Percentiles rank a stretch among this genome's conserved stretches.
Conservation (phyloP, 2,797 vertebrate species). For the Lycodopsis pacificus region DNA sequence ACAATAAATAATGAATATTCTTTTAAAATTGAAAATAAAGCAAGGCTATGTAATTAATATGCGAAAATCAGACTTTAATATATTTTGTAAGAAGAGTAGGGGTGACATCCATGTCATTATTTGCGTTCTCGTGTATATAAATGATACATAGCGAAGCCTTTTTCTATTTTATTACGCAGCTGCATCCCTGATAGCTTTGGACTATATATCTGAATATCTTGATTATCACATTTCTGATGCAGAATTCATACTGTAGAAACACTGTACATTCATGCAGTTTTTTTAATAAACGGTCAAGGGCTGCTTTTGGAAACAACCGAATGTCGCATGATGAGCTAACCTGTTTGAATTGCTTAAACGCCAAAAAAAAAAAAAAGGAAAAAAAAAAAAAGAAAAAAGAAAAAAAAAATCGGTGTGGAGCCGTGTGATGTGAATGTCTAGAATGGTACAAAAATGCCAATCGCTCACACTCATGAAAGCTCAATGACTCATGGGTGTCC, state of each 20-base stretch:
- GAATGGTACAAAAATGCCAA: constrained; percentile 42
- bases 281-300: constrained; percentile 55
- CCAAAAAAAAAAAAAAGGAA: constrained; percentile 28
- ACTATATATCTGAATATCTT: constrained; percentile 63
- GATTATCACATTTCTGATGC: constrained; percentile 76
- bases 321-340: constrained; percentile 12
- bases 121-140: constrained; percentile 57
- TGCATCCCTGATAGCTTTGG: constrained; percentile 80
- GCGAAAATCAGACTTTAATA: constrained; percentile 69
- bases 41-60: constrained; percentile 61
- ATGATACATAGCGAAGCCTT: constrained; percentile 57
- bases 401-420: neutral
- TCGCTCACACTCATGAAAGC: constrained; percentile 39
- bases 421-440: constrained; percentile 46
- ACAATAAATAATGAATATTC: constrained; percentile 79
- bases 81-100: constrained; percentile 67
- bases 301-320: constrained; percentile 30
- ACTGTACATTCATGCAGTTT: constrained; percentile 79
- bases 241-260: constrained; percentile 70
- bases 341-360: constrained; percentile 32
- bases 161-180: constrained; percentile 61
- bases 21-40: constrained; percentile 63
- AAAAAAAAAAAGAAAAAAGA: constrained; percentile 48
- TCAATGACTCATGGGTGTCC: neutral
- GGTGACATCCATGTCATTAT: constrained; percentile 53